phyloP scores from a whole-genome alignment of 2,113 vertebrate genomes.

The Pomatostomus ruficeps region DNA sequence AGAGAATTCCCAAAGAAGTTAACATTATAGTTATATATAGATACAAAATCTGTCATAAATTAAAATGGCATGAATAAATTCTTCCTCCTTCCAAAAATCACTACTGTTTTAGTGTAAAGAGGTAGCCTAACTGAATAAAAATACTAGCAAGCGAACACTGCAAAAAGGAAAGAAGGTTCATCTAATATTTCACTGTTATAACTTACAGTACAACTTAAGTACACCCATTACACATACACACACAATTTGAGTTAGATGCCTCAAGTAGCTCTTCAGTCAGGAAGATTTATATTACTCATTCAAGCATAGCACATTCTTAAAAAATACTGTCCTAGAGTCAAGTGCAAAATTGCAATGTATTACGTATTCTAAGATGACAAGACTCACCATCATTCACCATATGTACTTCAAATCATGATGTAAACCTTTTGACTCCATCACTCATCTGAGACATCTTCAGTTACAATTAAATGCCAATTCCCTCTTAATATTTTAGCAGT shows the following conservation, averaged over 20 bases:
- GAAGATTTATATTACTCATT: not conserved
- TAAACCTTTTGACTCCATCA: not conserved
- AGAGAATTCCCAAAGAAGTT: not conserved
- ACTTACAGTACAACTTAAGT: not conserved
- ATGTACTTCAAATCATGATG: not conserved
- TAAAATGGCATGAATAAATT: not conserved
- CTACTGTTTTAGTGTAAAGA: not conserved
- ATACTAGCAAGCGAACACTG: not conserved
- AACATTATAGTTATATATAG: not conserved
- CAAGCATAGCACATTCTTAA: not conserved
- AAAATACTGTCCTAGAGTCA: not conserved
- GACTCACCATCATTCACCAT: not conserved
- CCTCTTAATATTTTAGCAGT: not conserved
- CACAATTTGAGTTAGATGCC: not conserved
- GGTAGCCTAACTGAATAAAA: not conserved
- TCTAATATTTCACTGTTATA: not conserved
- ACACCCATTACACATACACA: not conserved
- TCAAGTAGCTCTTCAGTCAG: not conserved
- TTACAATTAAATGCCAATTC: not conserved
- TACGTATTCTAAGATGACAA: not conserved
- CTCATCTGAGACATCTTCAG: not conserved
- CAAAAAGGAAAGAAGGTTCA: not conserved
- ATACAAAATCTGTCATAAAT: not conserved
- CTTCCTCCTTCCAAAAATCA: not conserved
- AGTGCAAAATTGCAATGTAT: not conserved